Evolutionary conservation across 2,888 invertebrate species (phyloP), one percentile per base, ranked within the genome.

Genomic region (Tuberolachnus salignus): DNA sequence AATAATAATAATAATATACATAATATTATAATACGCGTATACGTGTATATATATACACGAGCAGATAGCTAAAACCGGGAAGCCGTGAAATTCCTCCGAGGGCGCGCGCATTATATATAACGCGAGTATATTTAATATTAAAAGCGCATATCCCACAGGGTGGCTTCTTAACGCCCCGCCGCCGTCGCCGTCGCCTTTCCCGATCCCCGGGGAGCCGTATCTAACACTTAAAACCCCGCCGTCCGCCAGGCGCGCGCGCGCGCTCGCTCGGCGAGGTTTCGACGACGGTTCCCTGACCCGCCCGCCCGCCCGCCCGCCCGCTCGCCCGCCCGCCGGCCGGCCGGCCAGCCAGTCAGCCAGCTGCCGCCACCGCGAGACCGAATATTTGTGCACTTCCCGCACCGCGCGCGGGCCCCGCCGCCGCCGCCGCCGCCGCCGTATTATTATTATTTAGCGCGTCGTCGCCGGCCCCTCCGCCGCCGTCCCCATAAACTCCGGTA

Each of bases 41-140:
- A 66, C 16, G 19, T 3, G 34, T 34, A 42, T 14, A 46, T 44
- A n/a, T 55, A 42, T 46, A 53, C 53, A 21, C 42, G 34, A n/a
- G 34, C 34, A 6, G 34, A 34, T 34, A 49, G 73, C 46, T 57
- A 78, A 75, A 78, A 67, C 67, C 78, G 78, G 78, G 78, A 78
- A 67, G 67, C 78, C 69, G 78, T 78, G 78, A 69, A 78, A 78
- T 78, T 78, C 78, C 59, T 78, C 67, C 59, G 67, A 67, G 75
- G 78, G 78, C 61, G 78, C 69, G 55, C 42, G 64, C 55, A 66
- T 49, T 34, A 23, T n/a, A 53, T 64, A 46, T 64, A 53, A 34
- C 6, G 6, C 34, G 34, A 34, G 34, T 78, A 51, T 69, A 78
- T 78, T 69, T 69, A 78, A 78, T 78, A 78, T 78, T 78, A 78